phyloP scores from a whole-genome alignment of 2,888 invertebrate species.

The Xestobium rufovillosum region DNA sequence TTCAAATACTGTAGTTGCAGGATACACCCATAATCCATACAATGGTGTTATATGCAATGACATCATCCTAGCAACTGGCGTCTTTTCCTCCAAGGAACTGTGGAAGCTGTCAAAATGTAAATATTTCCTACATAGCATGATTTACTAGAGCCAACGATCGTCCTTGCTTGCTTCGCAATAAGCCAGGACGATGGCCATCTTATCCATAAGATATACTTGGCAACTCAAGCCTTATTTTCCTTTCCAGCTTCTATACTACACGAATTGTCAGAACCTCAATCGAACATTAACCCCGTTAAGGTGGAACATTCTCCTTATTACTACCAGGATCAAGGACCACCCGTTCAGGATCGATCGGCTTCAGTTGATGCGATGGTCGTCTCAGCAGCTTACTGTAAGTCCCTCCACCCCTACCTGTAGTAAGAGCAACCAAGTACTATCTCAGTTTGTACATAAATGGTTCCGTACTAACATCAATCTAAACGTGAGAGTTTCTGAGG shows the following conservation, averaged over 20 bases:
- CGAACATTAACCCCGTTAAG: slow-evolving; percentile 64
- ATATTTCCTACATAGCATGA: slow-evolving; percentile 24
- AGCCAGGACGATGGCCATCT: no score
- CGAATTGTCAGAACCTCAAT: slow-evolving; percentile 70
- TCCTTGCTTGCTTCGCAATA: no score
- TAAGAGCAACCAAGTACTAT: no score
- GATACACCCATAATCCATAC: slow-evolving; percentile 91
- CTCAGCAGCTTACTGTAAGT: slow-evolving; percentile 72
- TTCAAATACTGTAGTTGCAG: slow-evolving; percentile 48
- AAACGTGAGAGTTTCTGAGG: no score
- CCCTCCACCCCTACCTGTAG: no score
- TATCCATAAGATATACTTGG: no score
- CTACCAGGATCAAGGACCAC: slow-evolving; percentile 64
- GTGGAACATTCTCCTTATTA: slow-evolving; percentile 77
- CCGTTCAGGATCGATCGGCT: slow-evolving; percentile 44
- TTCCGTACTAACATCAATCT: no score
- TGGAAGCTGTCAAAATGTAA: slow-evolving; percentile 90
- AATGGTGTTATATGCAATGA: slow-evolving; percentile 98
- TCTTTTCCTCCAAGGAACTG: slow-evolving; percentile 98
- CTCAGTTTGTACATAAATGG: no score
- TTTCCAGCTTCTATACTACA: slow-evolving; percentile 89
- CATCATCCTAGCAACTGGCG: slow-evolving; percentile 98
- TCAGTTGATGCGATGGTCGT: slow-evolving; percentile 58
- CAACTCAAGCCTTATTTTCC: slow-evolving; percentile 15
- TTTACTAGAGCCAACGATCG: no score